Evolutionary conservation across 2,113 vertebrate genomes (phyloP), one percentile per base, ranked within the genome.

Genomic region (Malurus cyaneus): DNA sequence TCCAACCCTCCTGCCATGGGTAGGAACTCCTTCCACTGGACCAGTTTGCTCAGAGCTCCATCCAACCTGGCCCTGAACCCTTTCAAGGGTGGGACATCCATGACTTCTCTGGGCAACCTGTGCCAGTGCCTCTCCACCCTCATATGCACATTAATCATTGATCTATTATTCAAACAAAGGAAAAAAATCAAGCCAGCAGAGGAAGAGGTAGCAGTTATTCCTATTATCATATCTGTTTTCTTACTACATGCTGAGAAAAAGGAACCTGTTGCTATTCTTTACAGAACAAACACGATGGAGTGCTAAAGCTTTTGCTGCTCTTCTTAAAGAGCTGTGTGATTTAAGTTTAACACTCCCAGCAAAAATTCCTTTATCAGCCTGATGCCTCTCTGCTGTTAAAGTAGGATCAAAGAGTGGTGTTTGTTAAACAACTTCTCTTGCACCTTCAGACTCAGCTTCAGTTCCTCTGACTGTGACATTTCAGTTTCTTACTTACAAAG

Each of bases 401-500:
- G 24, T 34, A 86, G 32, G 12, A 73, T 79, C 39, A 71, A 57
- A 73, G 9, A 50, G 39, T 47, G 7, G 26, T 54, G 3, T 73
- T 86, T 86, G 31, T 76, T 69, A 83, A 92, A n/a, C 32, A 77
- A n/a, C 59, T 65, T 77, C 34, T 77, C 21, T n/a, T 64, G 24
- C 24, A 52, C 16, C 26, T 54, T 18, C 25, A 12, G 41, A 66
- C 42, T 62, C 46, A 47, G 18, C n/a, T 95, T 88, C 34, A 70
- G 29, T 70, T 96, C 64, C 67, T 80, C 72, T 88, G 36, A 56
- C 49, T 44, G 36, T 69, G 70, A 86, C 31, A 52, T 67, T 92
- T 82, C 24, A 25, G 9, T 71, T 89, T 90, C 32, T 23, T 60
- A 26, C 3, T 31, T 5, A 31, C 4, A 12, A 52, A 80, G 36